Conservation (phyloP, 2,797 vertebrate genomes). For the Hoplostethus atlanticus region DNA sequence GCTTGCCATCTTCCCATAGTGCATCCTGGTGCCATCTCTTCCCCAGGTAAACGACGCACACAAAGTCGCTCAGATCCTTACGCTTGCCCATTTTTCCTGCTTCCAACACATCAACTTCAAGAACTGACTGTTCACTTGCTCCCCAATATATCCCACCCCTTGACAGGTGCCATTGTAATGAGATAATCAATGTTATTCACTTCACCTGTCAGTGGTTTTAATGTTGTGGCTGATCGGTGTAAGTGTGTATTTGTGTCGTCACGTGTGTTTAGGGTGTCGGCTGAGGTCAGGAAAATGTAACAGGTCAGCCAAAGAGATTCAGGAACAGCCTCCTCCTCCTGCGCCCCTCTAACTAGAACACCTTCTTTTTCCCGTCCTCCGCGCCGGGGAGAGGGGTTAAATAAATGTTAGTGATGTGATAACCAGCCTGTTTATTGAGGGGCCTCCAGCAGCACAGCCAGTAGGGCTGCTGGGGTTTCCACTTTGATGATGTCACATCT, state of each 20-base stretch:
- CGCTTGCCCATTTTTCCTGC: too few species aligned
- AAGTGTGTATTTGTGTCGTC: not conserved
- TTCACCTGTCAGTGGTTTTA: too few species aligned
- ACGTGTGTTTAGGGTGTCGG: conserved; percentile 20
- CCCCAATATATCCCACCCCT: too few species aligned
- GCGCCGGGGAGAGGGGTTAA: conserved; percentile 91
- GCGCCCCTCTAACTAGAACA: conserved; percentile 74
- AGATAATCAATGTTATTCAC: too few species aligned
- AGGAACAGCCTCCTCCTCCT: conserved; percentile 75
- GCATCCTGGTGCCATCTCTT: too few species aligned
- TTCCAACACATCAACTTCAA: too few species aligned
- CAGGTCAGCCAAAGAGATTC: conserved; percentile 84
- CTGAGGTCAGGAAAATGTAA: conserved; percentile 80
- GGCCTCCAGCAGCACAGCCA: conserved; percentile 74
- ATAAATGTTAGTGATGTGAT: conserved; percentile 99
- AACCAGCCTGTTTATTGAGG: conserved; percentile 97
- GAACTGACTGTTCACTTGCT: too few species aligned
- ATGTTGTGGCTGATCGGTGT: not conserved
- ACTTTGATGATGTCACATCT: conserved; percentile 74
- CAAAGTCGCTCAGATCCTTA: too few species aligned
- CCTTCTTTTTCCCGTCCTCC: conserved; percentile 64
- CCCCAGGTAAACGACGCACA: too few species aligned
- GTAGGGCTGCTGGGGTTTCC: conserved; percentile 84
- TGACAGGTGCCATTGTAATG: too few species aligned
- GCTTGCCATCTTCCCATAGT: too few species aligned